A percentile compares a stretch with the other conserved stretches of the same genome.
phyloP scores from a whole-genome alignment of 2,113 vertebrate genomes.

The Corythaixoides concolor region DNA sequence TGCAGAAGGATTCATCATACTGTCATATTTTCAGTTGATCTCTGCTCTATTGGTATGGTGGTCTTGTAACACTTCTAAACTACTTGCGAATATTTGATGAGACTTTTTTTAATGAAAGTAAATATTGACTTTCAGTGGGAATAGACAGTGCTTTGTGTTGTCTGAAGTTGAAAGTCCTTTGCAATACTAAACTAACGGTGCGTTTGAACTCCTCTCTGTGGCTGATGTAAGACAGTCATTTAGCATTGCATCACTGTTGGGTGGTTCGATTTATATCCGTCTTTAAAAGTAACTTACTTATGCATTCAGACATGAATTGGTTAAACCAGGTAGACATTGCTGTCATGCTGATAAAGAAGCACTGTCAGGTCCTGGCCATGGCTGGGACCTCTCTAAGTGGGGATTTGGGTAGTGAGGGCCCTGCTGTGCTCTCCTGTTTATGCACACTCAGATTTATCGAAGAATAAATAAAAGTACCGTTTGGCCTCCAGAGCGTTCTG shows the following conservation, averaged over 20 bases:
- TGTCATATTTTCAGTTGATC: not conserved
- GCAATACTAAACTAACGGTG: not conserved
- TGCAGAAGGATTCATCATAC: not conserved
- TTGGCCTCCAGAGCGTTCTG: not conserved
- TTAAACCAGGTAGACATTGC: not conserved
- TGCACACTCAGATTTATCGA: not conserved
- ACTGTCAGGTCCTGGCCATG: not conserved
- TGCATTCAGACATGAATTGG: not conserved
- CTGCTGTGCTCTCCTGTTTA: not conserved
- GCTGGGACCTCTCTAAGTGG: not conserved
- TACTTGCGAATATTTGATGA: not conserved
- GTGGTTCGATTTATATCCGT: not conserved
- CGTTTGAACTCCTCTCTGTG: not conserved
- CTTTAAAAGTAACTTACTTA: not conserved
- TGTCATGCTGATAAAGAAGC: not conserved
- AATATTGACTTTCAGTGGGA: not conserved
- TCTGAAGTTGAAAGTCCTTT: not conserved
- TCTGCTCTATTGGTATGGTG: not conserved
- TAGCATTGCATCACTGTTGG: not conserved
- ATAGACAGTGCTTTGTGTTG: not conserved
- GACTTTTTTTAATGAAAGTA: not conserved
- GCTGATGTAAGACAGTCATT: not conserved
- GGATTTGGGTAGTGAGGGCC: not conserved
- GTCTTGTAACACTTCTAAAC: not conserved
- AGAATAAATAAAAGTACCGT: not conserved